Percentiles rank a stretch among this genome's conserved stretches.
These are phyloP conservation scores for Cotesia chilonis DNA, from an alignment of 1,140 invertebrate species.

Conservation along the genomic window DNA sequence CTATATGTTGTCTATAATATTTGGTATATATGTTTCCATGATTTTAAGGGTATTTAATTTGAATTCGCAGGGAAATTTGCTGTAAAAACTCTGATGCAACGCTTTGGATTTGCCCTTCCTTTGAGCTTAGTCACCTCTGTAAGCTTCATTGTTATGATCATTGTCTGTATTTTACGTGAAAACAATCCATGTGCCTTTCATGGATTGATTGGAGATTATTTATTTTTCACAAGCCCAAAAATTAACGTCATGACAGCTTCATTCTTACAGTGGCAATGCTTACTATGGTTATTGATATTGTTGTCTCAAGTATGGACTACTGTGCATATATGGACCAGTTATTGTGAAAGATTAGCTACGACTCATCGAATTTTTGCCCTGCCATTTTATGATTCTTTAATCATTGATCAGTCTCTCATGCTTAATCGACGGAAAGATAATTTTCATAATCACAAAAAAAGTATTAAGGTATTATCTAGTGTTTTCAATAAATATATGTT, in stretches of 20 bases:
- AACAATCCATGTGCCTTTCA: slow-evolving; percentile 73
- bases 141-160: slow-evolving; percentile 72
- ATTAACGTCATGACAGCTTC: slow-evolving; percentile 68
- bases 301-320: slow-evolving; percentile 84
- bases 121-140: slow-evolving; percentile 77
- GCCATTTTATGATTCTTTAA: slow-evolving; percentile 81
- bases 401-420: slow-evolving; percentile 88
- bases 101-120: slow-evolving; percentile 82
- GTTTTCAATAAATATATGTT: no score
- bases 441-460: slow-evolving; percentile 66
- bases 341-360: slow-evolving; percentile 79
- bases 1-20: no score
- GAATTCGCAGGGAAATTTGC: slow-evolving; percentile 75
- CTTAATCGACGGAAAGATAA: slow-evolving; percentile 83
- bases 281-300: slow-evolving; percentile 80
- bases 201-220: slow-evolving; percentile 71
- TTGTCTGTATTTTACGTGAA: slow-evolving; percentile 70
- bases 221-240: slow-evolving; percentile 71
- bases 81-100: slow-evolving; percentile 85
- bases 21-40: no score
- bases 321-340: slow-evolving; percentile 82
- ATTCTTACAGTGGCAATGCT: slow-evolving; percentile 70
- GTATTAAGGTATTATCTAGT: not conserved
- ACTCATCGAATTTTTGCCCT: slow-evolving; percentile 84
- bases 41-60: no score